Evolutionary conservation across 2,797 vertebrate species (phyloP), one percentile per base, ranked within the genome.

Genomic region (Phoebastria nigripes): DNA sequence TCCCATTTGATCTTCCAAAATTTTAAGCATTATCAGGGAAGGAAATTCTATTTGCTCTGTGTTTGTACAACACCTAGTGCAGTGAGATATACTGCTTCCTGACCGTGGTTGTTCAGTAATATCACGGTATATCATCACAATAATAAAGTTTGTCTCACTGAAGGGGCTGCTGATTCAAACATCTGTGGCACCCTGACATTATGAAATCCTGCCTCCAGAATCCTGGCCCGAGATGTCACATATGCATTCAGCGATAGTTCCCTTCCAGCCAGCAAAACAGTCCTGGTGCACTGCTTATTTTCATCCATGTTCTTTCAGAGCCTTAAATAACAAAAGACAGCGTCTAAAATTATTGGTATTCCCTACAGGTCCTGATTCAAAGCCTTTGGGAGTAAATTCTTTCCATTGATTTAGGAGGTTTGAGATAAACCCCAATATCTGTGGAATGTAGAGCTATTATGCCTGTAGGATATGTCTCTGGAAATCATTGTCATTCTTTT

Each of bases 81-180:
- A 80, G 29, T 86, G 56, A 91, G 41, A 90, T 61, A 44, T 49
- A 88, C 33, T 70, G 15, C 25, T 94, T 95, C 41, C 76, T 80
- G 67, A 24, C 41, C 4, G 0, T 26, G 2, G 22, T 33, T 82
- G 35, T 82, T 90, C 65, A 73, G 39, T 26, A 82, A 59, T 56
- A 93, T 56, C n/a, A 47, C 37, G 51, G 22, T 63, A 74, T 67
- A 83, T 78, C 61, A 83, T 49, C 55, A 49, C 22, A 73, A 52
- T 76, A 83, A 94, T 78, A 78, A 83, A 81, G 42, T 56, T 37
- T 83, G 46, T 90, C 72, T 81, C 55, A 31, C 31, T 67, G 52
- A 91, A 92, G 82, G 28, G 39, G 37, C 22, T 73, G 35, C 31
- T 39, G 54, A 87, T 83, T 82, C 79, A 78, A 90, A 86, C 26